Percentiles rank a stretch among this genome's conserved stretches.
Conservation (phyloP, 2,888 invertebrate species). For the Chrysotoxum bicinctum region DNA sequence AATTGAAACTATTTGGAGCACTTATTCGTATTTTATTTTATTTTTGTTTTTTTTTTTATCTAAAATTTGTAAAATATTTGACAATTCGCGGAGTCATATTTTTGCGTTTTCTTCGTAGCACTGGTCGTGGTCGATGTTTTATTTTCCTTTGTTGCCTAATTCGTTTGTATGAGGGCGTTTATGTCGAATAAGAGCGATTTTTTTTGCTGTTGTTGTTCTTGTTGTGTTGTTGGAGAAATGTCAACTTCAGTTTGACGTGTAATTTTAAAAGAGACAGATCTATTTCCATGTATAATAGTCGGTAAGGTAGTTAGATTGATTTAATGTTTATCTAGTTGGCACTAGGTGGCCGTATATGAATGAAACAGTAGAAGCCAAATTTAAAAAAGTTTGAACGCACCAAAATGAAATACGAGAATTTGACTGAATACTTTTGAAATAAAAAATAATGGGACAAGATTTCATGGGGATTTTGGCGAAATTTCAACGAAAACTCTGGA, state of each 20-base stretch:
- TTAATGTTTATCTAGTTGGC: neutral
- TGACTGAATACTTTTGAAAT: too few species aligned
- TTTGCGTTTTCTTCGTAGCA: conserved; percentile 41
- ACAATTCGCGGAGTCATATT: conserved; percentile 69
- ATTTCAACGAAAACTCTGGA: too few species aligned
- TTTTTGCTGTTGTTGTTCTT: conserved; percentile 30
- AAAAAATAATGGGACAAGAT: too few species aligned
- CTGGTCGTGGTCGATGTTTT: conserved; percentile 53
- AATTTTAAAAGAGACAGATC: neutral
- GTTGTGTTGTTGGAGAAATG: conserved; percentile 26
- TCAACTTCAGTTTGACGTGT: conserved; percentile 50
- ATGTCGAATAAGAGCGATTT: conserved; percentile 7
- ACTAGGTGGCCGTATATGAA: neutral
- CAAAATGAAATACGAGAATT: too few species aligned
- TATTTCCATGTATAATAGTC: neutral
- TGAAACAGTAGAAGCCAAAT: neutral
- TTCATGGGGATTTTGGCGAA: too few species aligned
- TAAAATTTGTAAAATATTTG: conserved; percentile 54
- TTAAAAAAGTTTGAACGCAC: too few species aligned
- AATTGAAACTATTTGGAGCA: conserved; percentile 25
- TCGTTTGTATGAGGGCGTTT: conserved; percentile 41
- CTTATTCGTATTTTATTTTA: conserved; percentile 24
- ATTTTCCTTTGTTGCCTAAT: conserved; percentile 55
- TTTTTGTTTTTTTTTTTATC: conserved; percentile 45
- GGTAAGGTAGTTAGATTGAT: neutral